Evolutionary conservation across 37 sponge, comb jelly and placozoan species (phyloP).

Genomic region (Dysidea cf. avara): DNA sequence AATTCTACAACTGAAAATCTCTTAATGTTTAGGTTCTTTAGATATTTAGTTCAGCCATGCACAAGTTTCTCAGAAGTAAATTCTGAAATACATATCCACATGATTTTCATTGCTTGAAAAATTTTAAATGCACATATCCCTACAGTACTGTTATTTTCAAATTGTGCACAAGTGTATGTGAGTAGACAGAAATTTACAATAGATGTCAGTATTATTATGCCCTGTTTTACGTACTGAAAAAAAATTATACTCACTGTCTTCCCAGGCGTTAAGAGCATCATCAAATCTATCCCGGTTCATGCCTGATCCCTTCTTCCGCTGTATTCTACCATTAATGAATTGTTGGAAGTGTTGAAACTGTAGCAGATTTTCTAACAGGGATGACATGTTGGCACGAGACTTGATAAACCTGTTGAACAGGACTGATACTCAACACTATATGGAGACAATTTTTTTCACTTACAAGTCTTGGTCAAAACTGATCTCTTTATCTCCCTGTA

Average conservation of each 20-base stretch:
- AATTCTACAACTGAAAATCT: too few species aligned
- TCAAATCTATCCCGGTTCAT: conserved; percentile 74
- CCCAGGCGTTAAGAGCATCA: conserved; percentile 40
- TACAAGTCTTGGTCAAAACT: conserved; percentile 72
- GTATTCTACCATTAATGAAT: conserved; percentile 64
- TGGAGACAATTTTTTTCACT: conserved; percentile 6
- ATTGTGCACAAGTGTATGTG: too few species aligned
- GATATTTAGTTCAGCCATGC: too few species aligned
- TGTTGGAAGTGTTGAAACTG: conserved; percentile 93
- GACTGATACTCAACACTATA: not conserved
- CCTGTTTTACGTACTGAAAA: too few species aligned
- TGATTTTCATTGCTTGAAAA: too few species aligned
- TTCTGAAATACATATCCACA: too few species aligned
- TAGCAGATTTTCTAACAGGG: conserved; percentile 60
- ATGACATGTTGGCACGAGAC: conserved; percentile 51
- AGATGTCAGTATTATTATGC: too few species aligned
- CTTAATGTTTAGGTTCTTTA: too few species aligned
- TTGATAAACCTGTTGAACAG: conserved; percentile 49
- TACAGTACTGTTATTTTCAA: too few species aligned
- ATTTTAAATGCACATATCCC: too few species aligned
- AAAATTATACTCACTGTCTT: conserved; percentile 34
- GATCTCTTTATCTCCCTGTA: conserved; percentile 60
- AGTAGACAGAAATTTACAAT: too few species aligned
- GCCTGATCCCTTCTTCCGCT: conserved; percentile 35
- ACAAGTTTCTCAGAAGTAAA: too few species aligned